Evolutionary conservation across 2,113 vertebrate species (phyloP), one percentile per base, ranked within the genome.

Genomic region (Cervus canadensis): DNA sequence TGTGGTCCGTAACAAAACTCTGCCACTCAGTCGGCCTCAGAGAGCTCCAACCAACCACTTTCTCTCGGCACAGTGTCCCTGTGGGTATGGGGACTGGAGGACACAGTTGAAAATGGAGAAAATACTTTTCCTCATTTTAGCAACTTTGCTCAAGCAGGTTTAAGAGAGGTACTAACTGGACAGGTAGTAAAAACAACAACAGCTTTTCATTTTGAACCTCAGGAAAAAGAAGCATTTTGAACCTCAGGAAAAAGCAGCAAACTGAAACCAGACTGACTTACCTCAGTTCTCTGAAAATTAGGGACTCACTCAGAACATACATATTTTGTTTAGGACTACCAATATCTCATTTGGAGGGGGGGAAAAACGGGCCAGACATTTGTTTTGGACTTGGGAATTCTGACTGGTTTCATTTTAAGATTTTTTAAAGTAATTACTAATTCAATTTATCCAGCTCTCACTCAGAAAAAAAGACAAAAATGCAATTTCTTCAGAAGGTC

Each of bases 381-480:
- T 52, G 48, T 62, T 91, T 93, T 74, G 33, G 4, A 48, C 10
- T 23, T 76, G 23, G 52, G 21, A 93, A 74, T 92, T 97, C 36
- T 93, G 28, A 71, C 1, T 85, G 25, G 33, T 93, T 97, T 97
- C 33, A 79, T 62, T 83, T 48, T n/a, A 43, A 48, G 56, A 93
- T 21, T 33, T 87, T 87, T 81, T 50, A 33, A 84, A 91, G 57
- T 74, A n/a, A 90, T n/a, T n/a, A 85, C 11, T 54, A 93, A 95
- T 76, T 93, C 67, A 26, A 95, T 28, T 95, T 97, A 64, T 64
- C 28, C 50, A 93, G 7, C 74, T 93, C 50, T 94, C 89, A 52
- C 21, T 95, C 33, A 90, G 45, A 94, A 40, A 7, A 7, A 64
- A 26, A 36, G 59, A 8, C 30, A 94, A 93, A 95, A 93, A 67